These are phyloP conservation scores for Aphelenchoides besseyi DNA, from an alignment of 1,140 invertebrate genomes.

Conservation along the genomic window DNA sequence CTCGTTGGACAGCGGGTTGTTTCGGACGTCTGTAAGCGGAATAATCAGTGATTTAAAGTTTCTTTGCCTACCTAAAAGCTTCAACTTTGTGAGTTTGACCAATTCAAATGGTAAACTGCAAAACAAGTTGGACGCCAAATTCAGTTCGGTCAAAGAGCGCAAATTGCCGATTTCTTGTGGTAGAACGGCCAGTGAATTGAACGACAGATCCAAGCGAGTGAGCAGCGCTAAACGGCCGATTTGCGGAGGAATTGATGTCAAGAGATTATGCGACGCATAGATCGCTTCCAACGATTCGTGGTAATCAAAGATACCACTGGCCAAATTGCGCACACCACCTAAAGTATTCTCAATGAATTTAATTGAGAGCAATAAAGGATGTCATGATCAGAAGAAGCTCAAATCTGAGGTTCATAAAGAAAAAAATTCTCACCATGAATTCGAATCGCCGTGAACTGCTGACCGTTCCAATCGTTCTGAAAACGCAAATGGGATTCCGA, in stretches of 20 bases:
- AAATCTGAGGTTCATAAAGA: too few relatives aligned
- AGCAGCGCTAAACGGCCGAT: conserved; percentile 67
- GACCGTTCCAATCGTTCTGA: neutral
- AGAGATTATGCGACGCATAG: conserved; percentile 51
- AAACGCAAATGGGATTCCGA: neutral
- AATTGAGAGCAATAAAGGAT: too few relatives aligned
- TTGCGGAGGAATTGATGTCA: conserved; percentile 48
- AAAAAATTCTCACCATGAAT: neutral
- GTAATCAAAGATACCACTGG: conserved; percentile 40
- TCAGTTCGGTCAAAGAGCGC: conserved; percentile 68
- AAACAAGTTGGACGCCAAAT: conserved; percentile 87
- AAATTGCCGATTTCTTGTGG: conserved; percentile 71
- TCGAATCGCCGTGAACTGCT: neutral
- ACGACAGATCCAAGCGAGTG: conserved; percentile 82
- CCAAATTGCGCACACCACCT: neutral
- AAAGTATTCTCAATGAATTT: neutral
- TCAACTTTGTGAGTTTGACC: conserved; percentile 92
- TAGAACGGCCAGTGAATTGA: conserved; percentile 85
- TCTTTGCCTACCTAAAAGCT: conserved; percentile 67
- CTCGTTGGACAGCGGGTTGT: conserved; percentile 89
- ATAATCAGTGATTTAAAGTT: neutral
- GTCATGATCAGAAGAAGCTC: too few relatives aligned
- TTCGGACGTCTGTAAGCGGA: conserved; percentile 75
- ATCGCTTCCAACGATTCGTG: conserved; percentile 48
- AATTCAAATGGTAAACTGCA: conserved; percentile 89